Conservation (phyloP, 1,140 invertebrate species). For the Danaus plexippus region DNA sequence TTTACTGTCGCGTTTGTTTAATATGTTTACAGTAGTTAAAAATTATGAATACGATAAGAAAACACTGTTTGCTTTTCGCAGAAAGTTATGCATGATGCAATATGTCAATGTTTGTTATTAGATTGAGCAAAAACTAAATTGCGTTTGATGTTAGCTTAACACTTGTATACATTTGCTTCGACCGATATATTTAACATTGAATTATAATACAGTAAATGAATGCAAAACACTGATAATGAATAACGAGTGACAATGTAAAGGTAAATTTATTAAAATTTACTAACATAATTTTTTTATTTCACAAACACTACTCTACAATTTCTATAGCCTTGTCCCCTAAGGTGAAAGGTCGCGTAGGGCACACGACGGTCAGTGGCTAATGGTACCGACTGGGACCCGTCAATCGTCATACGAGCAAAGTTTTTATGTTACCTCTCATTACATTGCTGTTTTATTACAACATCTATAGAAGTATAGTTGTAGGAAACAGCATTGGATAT, state of each 20-base stretch:
- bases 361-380: slow-evolving; percentile 59
- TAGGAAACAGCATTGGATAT: not conserved
- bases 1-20: slow-evolving; percentile 27
- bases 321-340: slow-evolving; percentile 44
- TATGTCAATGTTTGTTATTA: slow-evolving; percentile 30
- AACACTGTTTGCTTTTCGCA: slow-evolving; percentile 16
- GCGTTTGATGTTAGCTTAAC: slow-evolving; percentile 16
- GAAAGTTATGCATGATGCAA: slow-evolving; percentile 14
- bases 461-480: not conserved
- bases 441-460: no score
- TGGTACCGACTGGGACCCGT: slow-evolving; percentile 53
- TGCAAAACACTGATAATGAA: not conserved
- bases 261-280: not conserved
- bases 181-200: not conserved
- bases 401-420: not conserved
- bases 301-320: slow-evolving; percentile 9
- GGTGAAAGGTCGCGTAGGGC: slow-evolving; percentile 63
- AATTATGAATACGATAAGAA: slow-evolving; percentile 34
- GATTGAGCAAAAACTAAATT: slow-evolving; percentile 22
- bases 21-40: slow-evolving; percentile 27
- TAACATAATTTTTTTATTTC: not conserved
- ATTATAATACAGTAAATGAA: slow-evolving; percentile 2
- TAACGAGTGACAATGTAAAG: slow-evolving; percentile 1
- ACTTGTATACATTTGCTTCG: slow-evolving; percentile 11
- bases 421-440: no score